These are phyloP conservation scores for Characodon lateralis DNA, from an alignment of 2,797 vertebrate genomes.

Conservation along the genomic window DNA sequence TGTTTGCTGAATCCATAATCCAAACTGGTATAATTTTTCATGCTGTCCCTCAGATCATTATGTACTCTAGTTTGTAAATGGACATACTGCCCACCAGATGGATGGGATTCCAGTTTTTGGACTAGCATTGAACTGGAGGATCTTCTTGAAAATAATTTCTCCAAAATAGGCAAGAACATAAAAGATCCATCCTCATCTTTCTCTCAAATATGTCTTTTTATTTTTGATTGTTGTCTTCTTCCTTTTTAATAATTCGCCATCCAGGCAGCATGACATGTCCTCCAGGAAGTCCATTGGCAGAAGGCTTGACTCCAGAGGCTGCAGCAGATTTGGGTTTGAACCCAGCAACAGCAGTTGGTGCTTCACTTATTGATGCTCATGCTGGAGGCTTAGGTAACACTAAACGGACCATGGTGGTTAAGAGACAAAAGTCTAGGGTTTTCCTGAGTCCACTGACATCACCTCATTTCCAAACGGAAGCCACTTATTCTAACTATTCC, in stretches of 20 bases:
- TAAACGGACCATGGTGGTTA: not conserved
- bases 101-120: constrained; percentile 94
- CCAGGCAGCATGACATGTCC: constrained; percentile 85
- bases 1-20: not conserved
- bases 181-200: not conserved
- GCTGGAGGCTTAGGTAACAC: constrained; percentile 92
- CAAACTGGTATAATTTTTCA: not conserved
- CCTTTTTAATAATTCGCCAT: constrained; percentile 4
- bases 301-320: constrained; percentile 85
- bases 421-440: not conserved
- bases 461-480: not conserved
- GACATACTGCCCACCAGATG: constrained; percentile 88
- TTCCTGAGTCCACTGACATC: not conserved
- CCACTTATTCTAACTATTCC: not conserved
- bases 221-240: not conserved
- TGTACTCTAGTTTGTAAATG: constrained; percentile 97
- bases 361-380: constrained; percentile 94
- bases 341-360: constrained; percentile 87
- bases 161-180: constrained; percentile 83
- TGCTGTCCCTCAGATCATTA: constrained; percentile 82
- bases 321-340: constrained; percentile 87
- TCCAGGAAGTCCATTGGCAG: constrained; percentile 87
- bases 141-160: constrained; percentile 85
- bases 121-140: constrained; percentile 87
- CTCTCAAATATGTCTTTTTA: not conserved